These are phyloP conservation scores for Halisarca cf. caerulea DNA, from an alignment of 37 sponge, comb jelly and placozoan genomes.

Conservation along the genomic window DNA sequence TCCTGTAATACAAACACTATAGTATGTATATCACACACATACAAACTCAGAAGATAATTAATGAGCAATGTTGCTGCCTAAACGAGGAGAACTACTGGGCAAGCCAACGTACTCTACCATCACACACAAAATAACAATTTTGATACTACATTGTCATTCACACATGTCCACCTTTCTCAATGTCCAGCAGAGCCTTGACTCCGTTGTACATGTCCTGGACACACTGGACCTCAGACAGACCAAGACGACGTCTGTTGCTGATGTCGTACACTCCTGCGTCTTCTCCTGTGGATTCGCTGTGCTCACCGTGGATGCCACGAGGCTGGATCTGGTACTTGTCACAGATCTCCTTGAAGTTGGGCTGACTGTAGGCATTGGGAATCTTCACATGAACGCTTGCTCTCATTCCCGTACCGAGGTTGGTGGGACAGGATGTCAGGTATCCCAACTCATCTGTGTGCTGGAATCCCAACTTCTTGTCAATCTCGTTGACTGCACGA, in stretches of 20 bases:
- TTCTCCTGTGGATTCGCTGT: constrained; percentile 62
- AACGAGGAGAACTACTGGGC: no score
- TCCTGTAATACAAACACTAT: no score
- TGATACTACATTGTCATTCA: no score
- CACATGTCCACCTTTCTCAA: constrained; percentile 52
- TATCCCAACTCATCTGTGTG: constrained; percentile 79
- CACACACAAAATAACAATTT: no score
- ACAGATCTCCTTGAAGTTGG: constrained; percentile 54
- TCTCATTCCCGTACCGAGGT: constrained; percentile 64
- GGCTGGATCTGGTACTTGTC: constrained; percentile 72
- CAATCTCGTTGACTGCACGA: constrained; percentile 57
- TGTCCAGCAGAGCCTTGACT: constrained; percentile 69
- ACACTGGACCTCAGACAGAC: constrained; percentile 85
- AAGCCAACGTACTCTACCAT: no score
- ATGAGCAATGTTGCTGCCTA: no score
- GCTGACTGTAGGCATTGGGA: constrained; percentile 51
- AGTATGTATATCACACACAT: no score
- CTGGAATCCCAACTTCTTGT: constrained; percentile 69
- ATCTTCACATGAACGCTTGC: constrained; percentile 84
- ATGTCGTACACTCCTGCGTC: constrained; percentile 77
- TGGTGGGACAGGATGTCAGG: constrained; percentile 71
- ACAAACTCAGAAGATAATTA: no score
- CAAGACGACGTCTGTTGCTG: constrained; percentile 82
- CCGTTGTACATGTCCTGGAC: constrained; percentile 81
- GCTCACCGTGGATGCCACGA: constrained; percentile 81